Percentiles rank a stretch among this genome's conserved stretches.
These are phyloP conservation scores for Xerus rutilus DNA, from an alignment of 2,797 vertebrate genomes.

Conservation along the genomic window DNA sequence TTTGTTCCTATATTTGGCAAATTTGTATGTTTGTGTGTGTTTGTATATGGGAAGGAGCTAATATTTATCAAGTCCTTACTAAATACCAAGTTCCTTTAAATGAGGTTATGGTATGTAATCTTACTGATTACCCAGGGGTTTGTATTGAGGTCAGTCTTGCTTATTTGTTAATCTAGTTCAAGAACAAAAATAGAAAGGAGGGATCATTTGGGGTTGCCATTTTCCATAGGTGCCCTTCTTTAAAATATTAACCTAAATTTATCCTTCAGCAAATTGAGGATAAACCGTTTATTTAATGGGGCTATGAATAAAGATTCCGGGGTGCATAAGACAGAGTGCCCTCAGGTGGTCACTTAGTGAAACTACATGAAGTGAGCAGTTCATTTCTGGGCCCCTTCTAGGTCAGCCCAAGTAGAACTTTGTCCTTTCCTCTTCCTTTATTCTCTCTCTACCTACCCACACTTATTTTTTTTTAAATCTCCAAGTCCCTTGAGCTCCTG, in stretches of 20 bases:
- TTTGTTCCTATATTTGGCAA: not conserved
- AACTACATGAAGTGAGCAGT: not conserved
- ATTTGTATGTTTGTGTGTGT: not conserved
- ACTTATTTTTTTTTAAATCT: not conserved
- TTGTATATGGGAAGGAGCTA: not conserved
- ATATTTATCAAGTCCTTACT: not conserved
- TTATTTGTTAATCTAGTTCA: conserved; percentile 60
- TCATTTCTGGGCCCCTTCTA: not conserved
- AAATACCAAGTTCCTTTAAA: conserved; percentile 60
- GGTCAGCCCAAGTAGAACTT: not conserved
- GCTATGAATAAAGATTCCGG: not conserved
- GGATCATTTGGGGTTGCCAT: not conserved
- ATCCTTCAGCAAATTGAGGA: conserved; percentile 28
- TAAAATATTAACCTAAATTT: not conserved
- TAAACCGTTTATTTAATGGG: not conserved
- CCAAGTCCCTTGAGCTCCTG: not conserved
- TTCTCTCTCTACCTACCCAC: not conserved
- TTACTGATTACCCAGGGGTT: conserved; percentile 19
- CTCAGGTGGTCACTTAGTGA: conserved; percentile 63
- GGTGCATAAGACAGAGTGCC: not conserved
- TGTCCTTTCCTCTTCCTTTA: not conserved
- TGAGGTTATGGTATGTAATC: conserved; percentile 55
- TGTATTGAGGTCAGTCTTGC: conserved; percentile 64
- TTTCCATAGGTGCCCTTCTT: not conserved
- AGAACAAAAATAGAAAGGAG: conserved; percentile 9